Conservation (phyloP, 2,888 invertebrate species). For the Zeuzera pyrina region DNA sequence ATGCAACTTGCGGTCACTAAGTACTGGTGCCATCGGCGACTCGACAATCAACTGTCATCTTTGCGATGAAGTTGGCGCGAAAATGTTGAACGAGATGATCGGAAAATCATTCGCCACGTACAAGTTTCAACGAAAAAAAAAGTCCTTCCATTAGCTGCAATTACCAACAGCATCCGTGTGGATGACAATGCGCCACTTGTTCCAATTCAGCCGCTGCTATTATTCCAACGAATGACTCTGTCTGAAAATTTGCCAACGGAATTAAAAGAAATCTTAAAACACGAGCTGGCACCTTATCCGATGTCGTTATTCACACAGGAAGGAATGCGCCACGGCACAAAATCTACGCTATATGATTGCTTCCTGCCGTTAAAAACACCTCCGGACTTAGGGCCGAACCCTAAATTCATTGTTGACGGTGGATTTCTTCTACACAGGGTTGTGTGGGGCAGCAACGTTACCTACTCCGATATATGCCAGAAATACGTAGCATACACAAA, state of each 20-base stretch:
- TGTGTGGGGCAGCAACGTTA: not conserved
- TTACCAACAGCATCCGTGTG: not conserved
- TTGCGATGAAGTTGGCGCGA: not conserved
- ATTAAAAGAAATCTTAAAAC: slow-evolving; percentile 4
- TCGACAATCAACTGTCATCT: not conserved
- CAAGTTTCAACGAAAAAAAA: not conserved
- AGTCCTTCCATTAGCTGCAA: not conserved
- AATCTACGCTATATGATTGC: not conserved
- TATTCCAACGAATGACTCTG: slow-evolving; percentile 10
- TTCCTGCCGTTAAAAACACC: not conserved
- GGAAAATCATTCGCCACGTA: not conserved
- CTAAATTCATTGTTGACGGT: slow-evolving; percentile 5
- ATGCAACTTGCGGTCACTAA: not conserved
- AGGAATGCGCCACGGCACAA: slow-evolving; percentile 1
- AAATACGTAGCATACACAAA: slow-evolving; percentile 1
- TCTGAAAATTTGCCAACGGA: not conserved
- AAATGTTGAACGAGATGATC: not conserved
- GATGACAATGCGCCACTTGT: not conserved
- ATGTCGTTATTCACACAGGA: slow-evolving; percentile 1
- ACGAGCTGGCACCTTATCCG: slow-evolving; percentile 12
- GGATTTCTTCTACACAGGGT: slow-evolving; percentile 1
- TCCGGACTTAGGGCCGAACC: slow-evolving; percentile 1
- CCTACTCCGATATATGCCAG: slow-evolving; percentile 1
- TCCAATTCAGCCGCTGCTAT: slow-evolving; percentile 9
- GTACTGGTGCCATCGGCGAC: not conserved